A percentile compares a stretch with the other conserved stretches of the same genome.
Conservation (phyloP, 2,113 vertebrate species). For the Rhizomys pruinosus region DNA sequence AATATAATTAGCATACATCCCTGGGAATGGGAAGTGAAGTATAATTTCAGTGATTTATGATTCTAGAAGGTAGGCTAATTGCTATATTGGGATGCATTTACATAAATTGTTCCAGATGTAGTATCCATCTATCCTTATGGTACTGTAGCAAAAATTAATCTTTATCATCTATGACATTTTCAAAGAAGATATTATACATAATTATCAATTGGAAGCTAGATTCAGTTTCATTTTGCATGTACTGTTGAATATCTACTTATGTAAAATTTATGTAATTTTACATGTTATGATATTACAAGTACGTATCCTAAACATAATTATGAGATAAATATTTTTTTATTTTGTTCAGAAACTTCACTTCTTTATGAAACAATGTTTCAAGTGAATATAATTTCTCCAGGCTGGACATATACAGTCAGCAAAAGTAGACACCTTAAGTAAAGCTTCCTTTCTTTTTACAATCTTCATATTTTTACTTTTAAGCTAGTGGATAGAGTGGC, state of each 20-base stretch:
- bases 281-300: not conserved
- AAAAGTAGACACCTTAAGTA: not conserved
- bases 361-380: not conserved
- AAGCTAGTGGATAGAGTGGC: not conserved
- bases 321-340: not conserved
- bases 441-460: slow-evolving; percentile 26
- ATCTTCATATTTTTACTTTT: not conserved
- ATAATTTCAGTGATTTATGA: not conserved
- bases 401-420: not conserved
- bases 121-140: not conserved
- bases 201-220: not conserved
- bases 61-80: not conserved
- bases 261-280: slow-evolving; percentile 23
- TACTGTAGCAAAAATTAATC: not conserved
- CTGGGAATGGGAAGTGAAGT: not conserved
- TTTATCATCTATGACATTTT: not conserved
- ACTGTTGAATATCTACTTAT: not conserved
- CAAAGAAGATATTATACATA: not conserved
- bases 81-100: not conserved
- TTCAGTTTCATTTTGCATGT: not conserved
- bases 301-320: not conserved
- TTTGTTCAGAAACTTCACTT: not conserved
- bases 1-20: not conserved
- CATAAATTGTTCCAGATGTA: not conserved
- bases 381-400: not conserved